Evolutionary conservation across 2,888 invertebrate genomes (phyloP).

Genomic region (Diabrotica balteata): DNA sequence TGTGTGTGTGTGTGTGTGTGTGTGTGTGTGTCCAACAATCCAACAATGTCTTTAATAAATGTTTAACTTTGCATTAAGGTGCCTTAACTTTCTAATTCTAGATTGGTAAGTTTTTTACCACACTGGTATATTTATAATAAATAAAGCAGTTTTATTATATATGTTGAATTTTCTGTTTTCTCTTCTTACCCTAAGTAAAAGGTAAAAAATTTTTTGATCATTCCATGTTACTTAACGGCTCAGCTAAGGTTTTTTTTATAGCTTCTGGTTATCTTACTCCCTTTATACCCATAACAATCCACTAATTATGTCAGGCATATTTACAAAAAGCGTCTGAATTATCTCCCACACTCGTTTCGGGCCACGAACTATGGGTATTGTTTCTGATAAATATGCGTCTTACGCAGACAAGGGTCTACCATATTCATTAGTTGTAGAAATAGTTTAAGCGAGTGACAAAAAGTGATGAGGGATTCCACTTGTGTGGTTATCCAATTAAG

Average conservation of each 20-base stretch:
- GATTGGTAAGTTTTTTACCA: too few species aligned
- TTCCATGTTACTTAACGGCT: not conserved
- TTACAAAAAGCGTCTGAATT: conserved; percentile 15
- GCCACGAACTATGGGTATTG: conserved; percentile 7
- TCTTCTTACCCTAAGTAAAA: too few species aligned
- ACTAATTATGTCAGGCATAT: conserved; percentile 4
- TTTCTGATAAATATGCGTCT: conserved; percentile 23
- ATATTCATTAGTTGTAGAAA: conserved; percentile 28
- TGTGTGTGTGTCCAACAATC: too few species aligned
- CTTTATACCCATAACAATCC: not conserved
- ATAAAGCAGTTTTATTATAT: too few species aligned
- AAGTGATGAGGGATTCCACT: conserved; percentile 29
- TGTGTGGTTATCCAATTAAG: conserved; percentile 28
- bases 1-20: too few species aligned
- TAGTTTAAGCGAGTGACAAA: conserved; percentile 24
- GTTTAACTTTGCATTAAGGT: too few species aligned
- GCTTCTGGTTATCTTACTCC: not conserved
- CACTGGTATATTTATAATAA: too few species aligned
- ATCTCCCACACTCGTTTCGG: conserved; percentile 1
- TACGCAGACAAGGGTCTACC: conserved; percentile 25
- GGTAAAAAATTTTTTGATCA: too few species aligned
- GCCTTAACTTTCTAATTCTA: too few species aligned
- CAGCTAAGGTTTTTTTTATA: not conserved
- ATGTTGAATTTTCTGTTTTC: too few species aligned
- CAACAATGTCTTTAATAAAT: too few species aligned